phyloP scores from a whole-genome alignment of 1,140 invertebrate species.

The Ips typographus region DNA sequence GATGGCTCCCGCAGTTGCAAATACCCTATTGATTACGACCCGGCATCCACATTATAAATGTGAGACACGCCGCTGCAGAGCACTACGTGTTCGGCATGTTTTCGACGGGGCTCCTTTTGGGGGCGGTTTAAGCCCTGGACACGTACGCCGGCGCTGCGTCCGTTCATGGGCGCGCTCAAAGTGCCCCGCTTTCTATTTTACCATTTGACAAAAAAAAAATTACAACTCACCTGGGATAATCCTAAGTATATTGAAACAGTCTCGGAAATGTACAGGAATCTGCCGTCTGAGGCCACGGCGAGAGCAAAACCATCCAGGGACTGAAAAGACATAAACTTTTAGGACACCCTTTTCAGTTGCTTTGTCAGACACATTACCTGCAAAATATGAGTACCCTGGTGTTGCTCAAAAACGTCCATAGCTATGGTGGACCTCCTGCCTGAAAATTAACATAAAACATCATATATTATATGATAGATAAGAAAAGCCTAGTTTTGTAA shows the following conservation, averaged over 20 bases:
- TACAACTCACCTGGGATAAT: conserved; percentile 86
- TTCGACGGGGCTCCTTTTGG: conserved; percentile 33
- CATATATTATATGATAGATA: no score
- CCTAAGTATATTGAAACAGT: conserved; percentile 98
- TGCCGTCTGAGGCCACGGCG: conserved; percentile 89
- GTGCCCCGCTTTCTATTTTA: not conserved
- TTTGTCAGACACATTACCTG: conserved; percentile 65
- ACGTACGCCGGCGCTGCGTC: conserved; percentile 34
- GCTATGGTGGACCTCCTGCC: conserved; percentile 72
- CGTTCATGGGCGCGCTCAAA: conserved; percentile 20
- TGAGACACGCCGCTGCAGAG: conserved; percentile 64
- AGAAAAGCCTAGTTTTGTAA: no score
- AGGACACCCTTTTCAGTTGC: not conserved
- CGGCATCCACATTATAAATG: conserved; percentile 61
- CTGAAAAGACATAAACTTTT: conserved; percentile 59
- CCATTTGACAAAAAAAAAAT: not conserved
- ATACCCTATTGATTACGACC: conserved; percentile 64
- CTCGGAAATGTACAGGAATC: conserved; percentile 98
- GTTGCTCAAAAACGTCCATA: conserved; percentile 90
- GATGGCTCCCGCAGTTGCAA: conserved; percentile 57
- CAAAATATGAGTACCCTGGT: conserved; percentile 96
- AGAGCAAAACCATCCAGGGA: conserved; percentile 96
- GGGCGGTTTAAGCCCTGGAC: conserved; percentile 38
- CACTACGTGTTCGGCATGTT: conserved; percentile 62
- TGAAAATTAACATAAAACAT: conserved; percentile 53